Conservation (phyloP, 2,888 invertebrate genomes). For the Yponomeuta malinellus region DNA sequence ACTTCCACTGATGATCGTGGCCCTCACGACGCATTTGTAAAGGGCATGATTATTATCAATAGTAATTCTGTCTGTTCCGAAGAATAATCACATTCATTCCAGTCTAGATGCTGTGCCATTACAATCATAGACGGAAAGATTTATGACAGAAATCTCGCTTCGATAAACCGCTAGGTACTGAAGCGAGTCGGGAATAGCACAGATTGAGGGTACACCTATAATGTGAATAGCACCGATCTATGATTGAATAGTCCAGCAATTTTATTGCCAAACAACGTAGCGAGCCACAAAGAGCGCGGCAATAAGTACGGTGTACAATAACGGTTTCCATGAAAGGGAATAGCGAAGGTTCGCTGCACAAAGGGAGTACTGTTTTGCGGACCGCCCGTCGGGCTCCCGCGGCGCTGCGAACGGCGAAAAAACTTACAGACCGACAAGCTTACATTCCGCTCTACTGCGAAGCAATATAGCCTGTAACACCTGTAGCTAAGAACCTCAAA, state of each 20-base stretch:
- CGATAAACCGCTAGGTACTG: background rate
- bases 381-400: slow-evolving; percentile 48
- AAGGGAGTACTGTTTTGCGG: slow-evolving; percentile 46
- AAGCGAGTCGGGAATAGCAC: background rate
- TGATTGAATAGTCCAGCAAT: slow-evolving; percentile 39
- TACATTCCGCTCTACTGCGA: background rate
- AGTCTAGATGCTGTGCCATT: background rate
- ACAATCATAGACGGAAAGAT: background rate
- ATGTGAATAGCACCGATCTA: slow-evolving; percentile 17
- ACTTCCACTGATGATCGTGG: slow-evolving; percentile 41
- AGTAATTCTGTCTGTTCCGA: background rate
- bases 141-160: background rate
- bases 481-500: background rate
- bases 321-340: slow-evolving; percentile 54
- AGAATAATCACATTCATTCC: background rate
- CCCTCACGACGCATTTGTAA: background rate
- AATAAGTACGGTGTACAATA: slow-evolving; percentile 53
- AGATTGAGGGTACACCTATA: background rate
- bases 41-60: background rate
- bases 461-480: background rate
- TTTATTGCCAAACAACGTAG: slow-evolving; percentile 39
- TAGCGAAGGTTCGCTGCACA: slow-evolving; percentile 43
- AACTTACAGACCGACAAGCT: slow-evolving; percentile 45
- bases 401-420: slow-evolving; percentile 45
- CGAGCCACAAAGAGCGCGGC: slow-evolving; percentile 41